phyloP scores from a whole-genome alignment of 2,113 vertebrate species.

The Thomomys bottae region DNA sequence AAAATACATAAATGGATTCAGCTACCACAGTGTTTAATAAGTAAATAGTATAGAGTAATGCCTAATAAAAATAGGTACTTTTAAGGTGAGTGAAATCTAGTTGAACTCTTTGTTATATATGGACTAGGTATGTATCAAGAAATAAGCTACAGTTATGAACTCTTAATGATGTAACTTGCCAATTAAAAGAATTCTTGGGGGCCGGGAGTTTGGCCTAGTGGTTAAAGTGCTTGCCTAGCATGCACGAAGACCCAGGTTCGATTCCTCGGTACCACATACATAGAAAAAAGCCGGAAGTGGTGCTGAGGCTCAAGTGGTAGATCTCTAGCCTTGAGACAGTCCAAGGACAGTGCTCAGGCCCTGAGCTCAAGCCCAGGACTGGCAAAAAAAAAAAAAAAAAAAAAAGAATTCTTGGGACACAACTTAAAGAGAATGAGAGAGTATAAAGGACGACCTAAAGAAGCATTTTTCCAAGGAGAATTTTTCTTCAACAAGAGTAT shows the following conservation, averaged over 20 bases:
- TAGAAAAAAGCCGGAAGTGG: too few species aligned
- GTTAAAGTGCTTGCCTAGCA: too few species aligned
- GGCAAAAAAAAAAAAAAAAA: too few species aligned
- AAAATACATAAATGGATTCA: slow-evolving; percentile 74
- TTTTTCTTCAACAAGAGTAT: slow-evolving; percentile 46
- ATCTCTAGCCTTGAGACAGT: too few species aligned
- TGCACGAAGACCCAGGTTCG: too few species aligned
- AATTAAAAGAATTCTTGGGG: slow-evolving; percentile 56
- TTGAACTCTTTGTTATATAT: slow-evolving; percentile 34
- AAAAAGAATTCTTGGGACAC: slow-evolving; percentile 65
- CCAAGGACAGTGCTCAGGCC: too few species aligned
- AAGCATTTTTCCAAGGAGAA: slow-evolving; percentile 19
- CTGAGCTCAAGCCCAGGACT: too few species aligned
- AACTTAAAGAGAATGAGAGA: slow-evolving; percentile 40
- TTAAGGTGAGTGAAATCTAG: slow-evolving; percentile 50
- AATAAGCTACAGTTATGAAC: slow-evolving; percentile 51
- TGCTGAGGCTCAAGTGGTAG: too few species aligned
- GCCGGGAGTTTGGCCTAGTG: too few species aligned
- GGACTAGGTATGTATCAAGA: slow-evolving; percentile 9
- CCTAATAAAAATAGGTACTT: slow-evolving; percentile 38
- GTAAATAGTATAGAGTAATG: slow-evolving; percentile 30
- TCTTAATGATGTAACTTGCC: slow-evolving; percentile 44
- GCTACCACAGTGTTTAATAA: slow-evolving; percentile 64
- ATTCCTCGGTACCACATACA: too few species aligned
- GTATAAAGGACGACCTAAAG: slow-evolving; percentile 43